A percentile compares a stretch with the other conserved stretches of the same genome.
These are phyloP conservation scores for Watersipora subatra DNA, from an alignment of 1,140 invertebrate species.

Conservation along the genomic window DNA sequence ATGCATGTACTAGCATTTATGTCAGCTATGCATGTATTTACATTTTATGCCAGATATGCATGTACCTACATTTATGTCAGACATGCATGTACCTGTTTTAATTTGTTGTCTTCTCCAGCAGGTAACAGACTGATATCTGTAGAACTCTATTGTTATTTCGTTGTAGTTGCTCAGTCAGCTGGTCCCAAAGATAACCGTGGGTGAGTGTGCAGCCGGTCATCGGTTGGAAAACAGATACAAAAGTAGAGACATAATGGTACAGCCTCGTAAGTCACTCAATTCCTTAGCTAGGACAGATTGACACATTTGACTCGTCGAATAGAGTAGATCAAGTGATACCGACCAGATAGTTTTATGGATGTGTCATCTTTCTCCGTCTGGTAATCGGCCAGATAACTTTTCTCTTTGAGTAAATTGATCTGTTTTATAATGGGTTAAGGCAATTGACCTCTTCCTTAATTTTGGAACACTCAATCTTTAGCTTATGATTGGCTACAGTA, in stretches of 20 bases:
- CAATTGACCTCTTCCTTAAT: neutral
- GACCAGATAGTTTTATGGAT: neutral
- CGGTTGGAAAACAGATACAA: constrained; percentile 89
- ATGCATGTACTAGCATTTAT: no score
- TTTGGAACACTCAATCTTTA: no score
- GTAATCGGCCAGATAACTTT: neutral
- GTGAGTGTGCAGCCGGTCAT: constrained; percentile 94
- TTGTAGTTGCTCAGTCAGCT: constrained; percentile 89
- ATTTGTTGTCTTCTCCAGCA: no score
- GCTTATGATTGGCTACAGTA: no score
- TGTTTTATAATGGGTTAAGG: neutral
- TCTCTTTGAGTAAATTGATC: neutral
- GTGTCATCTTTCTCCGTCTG: neutral
- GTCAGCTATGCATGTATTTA: no score
- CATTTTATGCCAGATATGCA: no score
- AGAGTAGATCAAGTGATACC: neutral
- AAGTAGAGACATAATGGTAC: constrained; percentile 87
- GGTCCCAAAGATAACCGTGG: constrained; percentile 86
- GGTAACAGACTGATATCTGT: no score
- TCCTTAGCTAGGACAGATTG: no score
- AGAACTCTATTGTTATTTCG: no score
- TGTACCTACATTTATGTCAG: no score
- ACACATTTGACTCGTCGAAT: no score
- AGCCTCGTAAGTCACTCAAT: constrained; percentile 93
- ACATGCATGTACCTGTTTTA: no score